Evolutionary conservation across 2,113 vertebrate genomes (phyloP), one percentile per base, ranked within the genome.

Genomic region (Myocastor coypus): DNA sequence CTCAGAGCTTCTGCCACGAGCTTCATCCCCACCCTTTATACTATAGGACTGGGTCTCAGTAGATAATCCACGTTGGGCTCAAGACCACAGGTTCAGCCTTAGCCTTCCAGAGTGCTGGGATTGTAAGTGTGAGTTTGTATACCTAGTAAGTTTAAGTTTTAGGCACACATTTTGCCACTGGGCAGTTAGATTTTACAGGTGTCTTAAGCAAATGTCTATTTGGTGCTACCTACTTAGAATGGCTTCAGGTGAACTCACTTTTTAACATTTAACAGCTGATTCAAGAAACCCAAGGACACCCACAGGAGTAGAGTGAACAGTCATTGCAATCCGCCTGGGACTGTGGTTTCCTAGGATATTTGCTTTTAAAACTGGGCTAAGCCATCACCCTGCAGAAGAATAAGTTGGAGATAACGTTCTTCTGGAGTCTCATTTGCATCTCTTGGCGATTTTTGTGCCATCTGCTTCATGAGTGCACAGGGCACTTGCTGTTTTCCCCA

Each of bases 281-380:
- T 46, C 30, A 64, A 30, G 88, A 55, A 8, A 64, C 6, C 42
- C 11, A 13, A 81, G 69, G 55, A 19, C 30, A 5, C 30, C 10
- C 28, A 6, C 19, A 16, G 16, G n/a, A 77, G 1, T 7, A 57
- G n/a, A 17, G 8, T 78, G 20, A n/a, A 28, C 5, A 9, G 1
- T 6, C 0, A 1, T 5, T 0, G 0, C 2, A 14, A n/a, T 86
- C 52, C 42, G 4, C 20, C 37, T 55, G 14, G 4, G 11, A 63
- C 26, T 3, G 3, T 46, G n/a, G 40, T 37, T 61, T n/a, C 52
- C 57, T 0, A 6, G 28, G 24, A 69, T 28, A 42, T 63, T 57
- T 40, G 30, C 14, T 8, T 16, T 28, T 68, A 32, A 92, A 34
- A 7, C 17, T 52, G 42, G 32, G 26, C 24, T 7, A 8, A 3